Base-by-base conservation (phyloP, 2,113 vertebrate genomes). In the Cynocephalus volans region DNA sequence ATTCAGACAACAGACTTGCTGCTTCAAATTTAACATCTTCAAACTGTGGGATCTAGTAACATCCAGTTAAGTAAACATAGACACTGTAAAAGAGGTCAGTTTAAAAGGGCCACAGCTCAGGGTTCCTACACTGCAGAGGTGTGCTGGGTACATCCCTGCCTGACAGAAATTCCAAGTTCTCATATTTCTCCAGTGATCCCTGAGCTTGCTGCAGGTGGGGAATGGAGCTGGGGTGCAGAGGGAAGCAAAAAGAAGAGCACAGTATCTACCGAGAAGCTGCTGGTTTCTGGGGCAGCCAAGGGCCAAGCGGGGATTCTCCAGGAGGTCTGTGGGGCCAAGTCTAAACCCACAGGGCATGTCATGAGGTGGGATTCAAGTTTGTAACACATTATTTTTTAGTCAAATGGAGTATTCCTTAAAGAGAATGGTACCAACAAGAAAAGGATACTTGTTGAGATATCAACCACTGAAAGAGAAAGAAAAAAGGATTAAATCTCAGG, bases 21-120 rank as follows among this genome's bases (percentile, higher is more conserved):
- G 99, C 99, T 98, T 99, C 99, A 88, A 99, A 99, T 97, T 99
- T 99, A 50, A 99, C 99, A 98, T 99, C 99, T 98, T 99, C 99
- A 97, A 99, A 99, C 98, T 99, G 99, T 0, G 99, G 99, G 92
- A 99, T 99, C 99, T 99, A 92, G 45, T 48, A 91, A 86, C 24
- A 41, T 3, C 58, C 19, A 8, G 98, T 99, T 98, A 99, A 99
- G 99, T n/a, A n/a, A 81, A 81, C 0, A 50, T 0, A 9, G 19
- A 72, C 52, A 21, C 5, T 2, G 17, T 24, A 50, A 70, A 70
- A 89, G 69, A 33, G 24, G 69, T 83, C 56, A 52, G 62, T 79
- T 91, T 56, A 19, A 79, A 56, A 83, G 26, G 67, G 80, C 14
- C 5, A 48, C 13, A 58, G 21, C 10, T 50, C 13, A 21, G 54